Evolutionary conservation across 2,888 invertebrate genomes (phyloP).

Genomic region (Macaria liturata): DNA sequence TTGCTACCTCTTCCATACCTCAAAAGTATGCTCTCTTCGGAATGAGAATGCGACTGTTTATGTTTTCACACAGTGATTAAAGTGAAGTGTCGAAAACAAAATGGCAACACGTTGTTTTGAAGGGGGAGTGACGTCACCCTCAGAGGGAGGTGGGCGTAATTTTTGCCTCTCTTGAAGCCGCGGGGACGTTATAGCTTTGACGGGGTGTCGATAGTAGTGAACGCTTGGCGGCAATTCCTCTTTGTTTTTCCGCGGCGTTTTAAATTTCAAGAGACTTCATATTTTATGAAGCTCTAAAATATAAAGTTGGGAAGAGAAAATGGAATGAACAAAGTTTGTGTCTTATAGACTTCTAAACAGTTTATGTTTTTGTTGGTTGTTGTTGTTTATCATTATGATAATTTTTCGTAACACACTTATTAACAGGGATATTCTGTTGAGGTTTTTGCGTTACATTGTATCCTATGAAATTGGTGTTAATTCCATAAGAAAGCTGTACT

Average conservation of each 20-base stretch:
- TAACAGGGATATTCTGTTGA: too few species aligned
- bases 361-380: neutral
- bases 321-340: slow-evolving; percentile 1
- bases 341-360: slow-evolving; percentile 2
- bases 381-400: too few species aligned
- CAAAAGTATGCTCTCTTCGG: slow-evolving; percentile 69
- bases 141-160: slow-evolving; percentile 40
- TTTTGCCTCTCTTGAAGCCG: slow-evolving; percentile 48
- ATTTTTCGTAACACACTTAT: too few species aligned
- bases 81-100: slow-evolving; percentile 82
- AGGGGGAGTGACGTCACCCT: slow-evolving; percentile 36
- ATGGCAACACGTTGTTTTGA: slow-evolving; percentile 53
- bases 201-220: slow-evolving; percentile 62
- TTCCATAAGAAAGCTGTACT: too few species aligned
- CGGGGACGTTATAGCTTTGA: slow-evolving; percentile 61
- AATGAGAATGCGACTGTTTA: slow-evolving; percentile 75
- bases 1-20: slow-evolving; percentile 46
- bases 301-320: slow-evolving; percentile 6
- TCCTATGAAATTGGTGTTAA: too few species aligned
- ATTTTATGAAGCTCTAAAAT: slow-evolving; percentile 17
- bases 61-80: slow-evolving; percentile 79
- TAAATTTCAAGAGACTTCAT: slow-evolving; percentile 28
- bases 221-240: slow-evolving; percentile 63
- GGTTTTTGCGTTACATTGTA: too few species aligned
- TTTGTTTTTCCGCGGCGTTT: slow-evolving; percentile 48